A percentile compares a stretch with the other conserved stretches of the same genome.
These are phyloP conservation scores for Podargus strigoides DNA, from an alignment of 2,797 vertebrate genomes.

Conservation along the genomic window DNA sequence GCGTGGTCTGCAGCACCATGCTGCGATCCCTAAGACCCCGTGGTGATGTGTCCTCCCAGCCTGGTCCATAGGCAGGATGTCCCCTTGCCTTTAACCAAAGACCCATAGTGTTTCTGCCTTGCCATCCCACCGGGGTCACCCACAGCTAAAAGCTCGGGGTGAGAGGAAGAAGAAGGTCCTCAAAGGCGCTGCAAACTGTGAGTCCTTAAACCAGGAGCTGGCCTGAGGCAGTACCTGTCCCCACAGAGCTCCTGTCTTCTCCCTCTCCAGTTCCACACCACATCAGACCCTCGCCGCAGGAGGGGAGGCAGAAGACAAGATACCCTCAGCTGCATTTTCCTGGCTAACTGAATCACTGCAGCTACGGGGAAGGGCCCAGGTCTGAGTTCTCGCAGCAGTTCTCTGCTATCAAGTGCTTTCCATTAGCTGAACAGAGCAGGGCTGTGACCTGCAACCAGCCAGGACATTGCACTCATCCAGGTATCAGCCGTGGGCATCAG, in stretches of 20 bases:
- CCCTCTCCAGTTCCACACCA: not conserved
- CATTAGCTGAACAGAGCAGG: not conserved
- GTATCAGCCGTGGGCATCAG: not conserved
- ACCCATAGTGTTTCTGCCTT: not conserved
- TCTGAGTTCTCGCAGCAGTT: not conserved
- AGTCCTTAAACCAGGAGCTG: not conserved
- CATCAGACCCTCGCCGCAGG: not conserved
- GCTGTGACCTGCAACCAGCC: not conserved
- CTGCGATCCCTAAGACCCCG: not conserved
- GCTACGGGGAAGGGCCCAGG: not conserved
- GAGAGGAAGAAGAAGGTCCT: not conserved
- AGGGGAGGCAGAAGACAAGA: not conserved
- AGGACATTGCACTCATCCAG: fast-evolving
- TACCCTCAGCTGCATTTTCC: not conserved
- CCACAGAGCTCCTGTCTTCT: not conserved
- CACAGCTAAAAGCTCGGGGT: not conserved
- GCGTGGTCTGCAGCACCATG: not conserved
- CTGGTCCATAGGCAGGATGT: not conserved
- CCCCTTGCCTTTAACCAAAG: not conserved
- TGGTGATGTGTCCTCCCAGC: not conserved
- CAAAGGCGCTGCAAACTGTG: not conserved
- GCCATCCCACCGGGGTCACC: not conserved
- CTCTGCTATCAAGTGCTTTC: not conserved
- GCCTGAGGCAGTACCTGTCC: not conserved
- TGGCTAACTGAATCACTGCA: not conserved